A percentile compares a stretch with the other conserved stretches of the same genome.
Conservation (phyloP, 2,797 vertebrate species). For the Alouatta caraya region DNA sequence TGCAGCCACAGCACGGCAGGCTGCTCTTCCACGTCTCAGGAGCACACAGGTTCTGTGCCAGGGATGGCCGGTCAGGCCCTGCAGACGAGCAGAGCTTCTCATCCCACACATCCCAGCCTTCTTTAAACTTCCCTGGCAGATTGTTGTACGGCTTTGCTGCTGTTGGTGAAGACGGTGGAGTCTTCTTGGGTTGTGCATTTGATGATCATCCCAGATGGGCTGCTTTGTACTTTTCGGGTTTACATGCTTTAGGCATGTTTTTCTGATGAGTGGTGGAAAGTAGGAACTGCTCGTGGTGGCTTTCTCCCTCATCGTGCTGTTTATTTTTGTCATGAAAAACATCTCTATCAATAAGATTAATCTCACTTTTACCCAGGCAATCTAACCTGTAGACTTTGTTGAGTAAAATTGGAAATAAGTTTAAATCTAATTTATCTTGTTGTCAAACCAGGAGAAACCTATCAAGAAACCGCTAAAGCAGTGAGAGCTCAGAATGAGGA, state of each 20-base stretch:
- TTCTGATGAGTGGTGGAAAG: neutral
- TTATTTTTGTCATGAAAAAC: neutral
- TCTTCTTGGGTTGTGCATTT: too few relatives aligned
- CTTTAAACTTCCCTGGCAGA: neutral
- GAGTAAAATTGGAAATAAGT: conserved; percentile 38
- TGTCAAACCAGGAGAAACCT: neutral
- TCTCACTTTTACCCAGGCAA: neutral
- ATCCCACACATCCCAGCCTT: neutral
- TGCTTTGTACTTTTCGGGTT: too few relatives aligned
- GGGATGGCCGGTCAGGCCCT: conserved; percentile 64
- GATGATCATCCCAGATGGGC: neutral
- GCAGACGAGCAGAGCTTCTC: conserved; percentile 59
- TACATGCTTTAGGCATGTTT: neutral
- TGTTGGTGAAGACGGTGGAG: accelerated
- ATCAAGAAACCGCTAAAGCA: neutral
- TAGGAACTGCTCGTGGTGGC: neutral
- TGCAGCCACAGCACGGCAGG: neutral
- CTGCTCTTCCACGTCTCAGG: neutral
- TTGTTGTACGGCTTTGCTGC: neutral
- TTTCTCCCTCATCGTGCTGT: neutral
- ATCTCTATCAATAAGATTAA: neutral
- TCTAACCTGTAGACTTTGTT: neutral
- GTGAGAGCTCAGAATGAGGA: neutral
- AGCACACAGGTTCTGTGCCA: neutral
- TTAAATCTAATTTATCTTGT: conserved; percentile 19